Evolutionary conservation across 1,140 invertebrate species (phyloP).

Genomic region (Cydia splendana): DNA sequence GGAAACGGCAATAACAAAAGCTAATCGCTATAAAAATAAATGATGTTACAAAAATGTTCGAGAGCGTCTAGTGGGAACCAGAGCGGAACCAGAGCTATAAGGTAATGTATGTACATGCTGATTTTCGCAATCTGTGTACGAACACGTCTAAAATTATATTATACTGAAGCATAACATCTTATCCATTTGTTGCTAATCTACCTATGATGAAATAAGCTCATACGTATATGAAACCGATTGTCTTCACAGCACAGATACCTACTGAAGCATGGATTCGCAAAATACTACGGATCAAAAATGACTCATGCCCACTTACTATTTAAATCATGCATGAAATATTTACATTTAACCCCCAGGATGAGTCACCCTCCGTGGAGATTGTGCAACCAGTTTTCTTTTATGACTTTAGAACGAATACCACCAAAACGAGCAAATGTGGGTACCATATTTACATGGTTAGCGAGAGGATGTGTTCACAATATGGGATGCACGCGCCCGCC

Average conservation of each 20-base stretch:
- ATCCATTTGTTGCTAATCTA: constrained; percentile 54
- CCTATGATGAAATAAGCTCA: constrained; percentile 33
- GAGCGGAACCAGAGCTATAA: constrained; percentile 72
- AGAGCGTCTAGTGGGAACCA: constrained; percentile 65
- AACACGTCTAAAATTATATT: constrained; percentile 65
- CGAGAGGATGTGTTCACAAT: constrained; percentile 68
- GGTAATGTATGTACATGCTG: constrained; percentile 75
- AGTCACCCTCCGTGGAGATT: constrained; percentile 65
- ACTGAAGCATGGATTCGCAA: constrained; percentile 48
- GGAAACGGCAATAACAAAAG: constrained; percentile 52
- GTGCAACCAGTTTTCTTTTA: constrained; percentile 37
- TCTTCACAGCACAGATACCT: constrained; percentile 31
- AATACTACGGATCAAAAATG: constrained; percentile 33
- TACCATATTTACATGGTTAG: constrained; percentile 53
- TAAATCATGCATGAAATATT: constrained; percentile 43
- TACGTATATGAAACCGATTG: constrained; percentile 9
- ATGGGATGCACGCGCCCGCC: constrained; percentile 67
- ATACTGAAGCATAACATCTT: constrained; percentile 65
- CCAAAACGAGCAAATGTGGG: constrained; percentile 35
- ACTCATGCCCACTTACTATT: constrained; percentile 20
- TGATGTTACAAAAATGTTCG: constrained; percentile 67
- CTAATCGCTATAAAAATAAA: constrained; percentile 64
- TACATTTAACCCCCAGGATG: constrained; percentile 57
- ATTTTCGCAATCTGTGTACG: constrained; percentile 64
- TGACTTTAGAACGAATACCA: constrained; percentile 46